These are phyloP conservation scores for Pilophorus perplexus DNA, from an alignment of 2,888 invertebrate genomes.

Conservation along the genomic window DNA sequence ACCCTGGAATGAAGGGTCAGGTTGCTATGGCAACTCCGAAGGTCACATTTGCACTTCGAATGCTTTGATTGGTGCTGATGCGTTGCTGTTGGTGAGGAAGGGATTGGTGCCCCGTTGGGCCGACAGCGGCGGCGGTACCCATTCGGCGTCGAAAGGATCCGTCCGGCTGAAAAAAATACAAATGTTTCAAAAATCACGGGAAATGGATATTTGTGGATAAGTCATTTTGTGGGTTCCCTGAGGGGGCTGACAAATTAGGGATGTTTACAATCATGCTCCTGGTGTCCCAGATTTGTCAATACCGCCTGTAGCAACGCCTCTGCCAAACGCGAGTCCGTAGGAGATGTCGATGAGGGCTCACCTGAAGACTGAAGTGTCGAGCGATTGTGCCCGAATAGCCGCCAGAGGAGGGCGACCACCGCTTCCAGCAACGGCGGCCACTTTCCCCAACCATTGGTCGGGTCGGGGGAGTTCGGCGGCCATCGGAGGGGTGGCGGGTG, in stretches of 20 bases:
- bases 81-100: conserved; percentile 47
- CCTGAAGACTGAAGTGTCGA: conserved; percentile 55
- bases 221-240: too few species aligned
- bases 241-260: too few species aligned
- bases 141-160: conserved; percentile 82
- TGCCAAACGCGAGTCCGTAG: neutral
- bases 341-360: conserved; percentile 32
- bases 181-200: too few species aligned
- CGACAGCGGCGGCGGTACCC: conserved; percentile 54
- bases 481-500: conserved; percentile 50
- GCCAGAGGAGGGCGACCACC: conserved; percentile 53
- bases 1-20: conserved; percentile 3
- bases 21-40: neutral
- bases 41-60: conserved; percentile 50
- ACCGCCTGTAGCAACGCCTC: conserved; percentile 34
- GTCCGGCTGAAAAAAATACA: too few species aligned
- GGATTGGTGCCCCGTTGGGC: conserved; percentile 57
- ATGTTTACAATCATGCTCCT: too few species aligned
- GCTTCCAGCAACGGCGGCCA: conserved; percentile 59
- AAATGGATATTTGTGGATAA: too few species aligned
- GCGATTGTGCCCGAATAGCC: conserved; percentile 56
- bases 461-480: conserved; percentile 64
- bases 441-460: conserved; percentile 78
- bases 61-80: conserved; percentile 48
- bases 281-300: too few species aligned